Conservation (phyloP, 2,113 vertebrate genomes). For the Xenopus tropicalis region DNA sequence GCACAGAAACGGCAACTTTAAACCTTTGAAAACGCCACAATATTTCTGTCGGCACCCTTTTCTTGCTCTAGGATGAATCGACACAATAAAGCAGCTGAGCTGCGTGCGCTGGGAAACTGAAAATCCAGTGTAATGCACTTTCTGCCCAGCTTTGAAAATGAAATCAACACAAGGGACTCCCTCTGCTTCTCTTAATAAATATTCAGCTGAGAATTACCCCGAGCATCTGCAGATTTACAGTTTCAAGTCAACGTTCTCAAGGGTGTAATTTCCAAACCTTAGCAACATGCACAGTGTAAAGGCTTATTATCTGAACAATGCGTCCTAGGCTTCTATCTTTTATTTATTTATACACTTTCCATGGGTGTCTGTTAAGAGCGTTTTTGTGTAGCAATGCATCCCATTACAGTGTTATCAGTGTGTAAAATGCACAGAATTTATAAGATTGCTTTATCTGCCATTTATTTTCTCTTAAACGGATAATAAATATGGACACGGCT, state of each 20-base stretch:
- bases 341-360: too few relatives aligned
- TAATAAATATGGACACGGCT: too few relatives aligned
- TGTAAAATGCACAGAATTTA: too few relatives aligned
- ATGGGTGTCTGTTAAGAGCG: too few relatives aligned
- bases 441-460: too few relatives aligned
- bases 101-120: background rate
- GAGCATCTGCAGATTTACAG: background rate
- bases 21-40: conserved; percentile 48
- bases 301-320: too few relatives aligned
- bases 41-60: conserved; percentile 49
- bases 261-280: background rate
- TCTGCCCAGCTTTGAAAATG: background rate
- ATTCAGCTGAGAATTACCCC: background rate
- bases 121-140: background rate
- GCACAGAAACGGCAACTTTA: conserved; percentile 55
- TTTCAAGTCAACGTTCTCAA: background rate
- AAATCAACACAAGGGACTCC: background rate
- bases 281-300: too few relatives aligned
- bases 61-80: background rate
- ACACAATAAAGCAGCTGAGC: background rate
- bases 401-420: too few relatives aligned
- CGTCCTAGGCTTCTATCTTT: too few relatives aligned
- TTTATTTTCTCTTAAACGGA: too few relatives aligned
- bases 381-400: too few relatives aligned
- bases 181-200: background rate